phyloP scores from a whole-genome alignment of 1,140 invertebrate genomes.

The Zophobas morio region DNA sequence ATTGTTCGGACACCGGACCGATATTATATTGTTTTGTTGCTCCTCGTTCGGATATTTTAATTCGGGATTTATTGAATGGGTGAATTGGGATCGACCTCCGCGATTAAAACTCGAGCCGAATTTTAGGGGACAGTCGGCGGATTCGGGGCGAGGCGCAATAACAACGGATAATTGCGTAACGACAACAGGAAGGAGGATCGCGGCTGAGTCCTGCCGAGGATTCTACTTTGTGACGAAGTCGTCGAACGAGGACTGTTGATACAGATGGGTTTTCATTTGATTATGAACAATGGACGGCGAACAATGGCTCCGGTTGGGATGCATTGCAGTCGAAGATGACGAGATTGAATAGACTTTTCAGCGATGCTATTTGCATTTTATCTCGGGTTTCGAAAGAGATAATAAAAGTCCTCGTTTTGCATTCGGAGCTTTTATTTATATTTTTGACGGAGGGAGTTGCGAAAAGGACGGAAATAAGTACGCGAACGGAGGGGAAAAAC shows the following conservation, averaged over 20 bases:
- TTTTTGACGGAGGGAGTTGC: too few species aligned
- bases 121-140: too few species aligned
- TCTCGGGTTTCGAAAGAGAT: conserved; percentile 46
- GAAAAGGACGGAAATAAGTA: too few species aligned
- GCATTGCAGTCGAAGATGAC: conserved; percentile 54
- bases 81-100: not conserved
- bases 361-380: conserved; percentile 50
- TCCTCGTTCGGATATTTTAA: conserved; percentile 17
- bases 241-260: conserved; percentile 37
- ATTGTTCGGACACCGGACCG: conserved; percentile 29
- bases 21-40: conserved; percentile 25
- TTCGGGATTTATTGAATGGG: not conserved
- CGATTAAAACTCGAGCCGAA: too few species aligned
- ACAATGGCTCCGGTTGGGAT: conserved; percentile 48
- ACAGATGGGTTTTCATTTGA: conserved; percentile 54
- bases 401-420: conserved; percentile 37
- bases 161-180: too few species aligned
- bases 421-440: conserved; percentile 25
- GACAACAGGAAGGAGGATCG: too few species aligned
- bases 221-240: not conserved
- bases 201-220: too few species aligned
- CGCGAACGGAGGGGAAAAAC: too few species aligned
- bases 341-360: conserved; percentile 54
- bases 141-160: too few species aligned
- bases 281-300: conserved; percentile 51